phyloP scores from a whole-genome alignment of 2,888 invertebrate species.

The Vesta saturnalis region DNA sequence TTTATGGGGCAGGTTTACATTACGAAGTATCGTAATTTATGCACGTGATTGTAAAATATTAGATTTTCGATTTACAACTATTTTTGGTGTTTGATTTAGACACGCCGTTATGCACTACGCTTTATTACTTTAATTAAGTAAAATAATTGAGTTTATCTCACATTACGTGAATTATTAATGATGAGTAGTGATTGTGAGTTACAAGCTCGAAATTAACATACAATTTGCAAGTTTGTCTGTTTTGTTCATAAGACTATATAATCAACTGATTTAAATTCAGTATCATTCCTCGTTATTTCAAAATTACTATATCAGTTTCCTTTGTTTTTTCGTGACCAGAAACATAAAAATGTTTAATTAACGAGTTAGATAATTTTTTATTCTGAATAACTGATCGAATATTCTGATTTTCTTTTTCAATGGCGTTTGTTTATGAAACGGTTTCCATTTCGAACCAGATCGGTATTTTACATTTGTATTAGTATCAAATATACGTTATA shows the following conservation, averaged over 20 bases:
- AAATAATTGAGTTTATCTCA: neutral
- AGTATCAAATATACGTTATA: no score
- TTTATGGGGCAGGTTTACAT: conserved; percentile 41
- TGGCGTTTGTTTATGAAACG: no score
- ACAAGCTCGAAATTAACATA: neutral
- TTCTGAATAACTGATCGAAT: conserved; percentile 6
- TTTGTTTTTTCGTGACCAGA: conserved; percentile 10
- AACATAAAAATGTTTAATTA: conserved; percentile 9
- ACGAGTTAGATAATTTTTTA: neutral
- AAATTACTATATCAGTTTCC: conserved; percentile 11
- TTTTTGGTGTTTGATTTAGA: conserved; percentile 21
- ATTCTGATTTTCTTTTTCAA: neutral
- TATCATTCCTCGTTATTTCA: conserved; percentile 9
- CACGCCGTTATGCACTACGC: neutral
- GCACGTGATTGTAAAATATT: conserved; percentile 40
- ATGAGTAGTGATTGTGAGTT: neutral
- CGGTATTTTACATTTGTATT: no score
- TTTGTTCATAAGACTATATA: conserved; percentile 8
- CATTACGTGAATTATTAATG: neutral
- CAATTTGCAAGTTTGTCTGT: conserved; percentile 12
- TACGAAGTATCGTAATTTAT: conserved; percentile 39
- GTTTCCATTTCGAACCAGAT: no score
- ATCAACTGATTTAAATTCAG: conserved; percentile 15
- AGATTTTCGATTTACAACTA: conserved; percentile 39
- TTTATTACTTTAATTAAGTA: conserved; percentile 5